Evolutionary conservation across 2,113 vertebrate species (phyloP).

Genomic region (Dipodomys stephensi): DNA sequence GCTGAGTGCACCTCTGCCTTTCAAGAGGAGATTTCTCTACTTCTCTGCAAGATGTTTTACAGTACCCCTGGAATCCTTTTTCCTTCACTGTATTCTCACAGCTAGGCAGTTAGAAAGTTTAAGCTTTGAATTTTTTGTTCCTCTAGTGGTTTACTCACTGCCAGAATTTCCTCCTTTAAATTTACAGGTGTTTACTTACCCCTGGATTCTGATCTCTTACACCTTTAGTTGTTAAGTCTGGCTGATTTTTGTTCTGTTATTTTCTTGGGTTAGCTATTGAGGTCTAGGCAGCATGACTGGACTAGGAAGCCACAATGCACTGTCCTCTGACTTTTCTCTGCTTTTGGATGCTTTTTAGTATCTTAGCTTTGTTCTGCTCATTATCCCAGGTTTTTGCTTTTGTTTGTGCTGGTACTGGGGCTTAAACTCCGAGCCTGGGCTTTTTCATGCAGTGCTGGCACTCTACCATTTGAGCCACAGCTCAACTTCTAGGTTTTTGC

Average conservation of each 20-base stretch:
- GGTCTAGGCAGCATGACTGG: neutral
- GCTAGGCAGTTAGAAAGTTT: neutral
- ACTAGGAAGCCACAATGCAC: neutral
- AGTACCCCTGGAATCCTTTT: neutral
- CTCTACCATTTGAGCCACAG: too few relatives aligned
- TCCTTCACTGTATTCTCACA: neutral
- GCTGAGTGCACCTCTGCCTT: neutral
- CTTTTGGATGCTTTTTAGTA: neutral
- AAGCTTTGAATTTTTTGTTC: neutral
- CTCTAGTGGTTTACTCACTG: neutral
- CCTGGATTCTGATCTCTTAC: conserved; percentile 10
- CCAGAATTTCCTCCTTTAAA: conserved; percentile 30
- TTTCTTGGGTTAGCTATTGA: neutral
- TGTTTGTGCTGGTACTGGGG: too few relatives aligned
- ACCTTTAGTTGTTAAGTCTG: conserved; percentile 1
- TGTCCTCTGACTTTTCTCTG: neutral
- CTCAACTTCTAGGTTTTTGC: too few relatives aligned
- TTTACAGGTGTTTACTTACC: conserved; percentile 4
- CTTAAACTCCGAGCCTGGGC: too few relatives aligned
- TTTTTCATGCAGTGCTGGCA: too few relatives aligned
- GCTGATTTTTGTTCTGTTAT: neutral
- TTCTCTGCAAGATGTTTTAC: neutral
- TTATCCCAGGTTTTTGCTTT: too few relatives aligned
- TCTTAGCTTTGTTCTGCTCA: neutral
- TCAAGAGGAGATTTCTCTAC: neutral